Evolutionary conservation across 2,113 vertebrate genomes (phyloP), one percentile per base, ranked within the genome.

Genomic region (Hippopotamus amphibius): DNA sequence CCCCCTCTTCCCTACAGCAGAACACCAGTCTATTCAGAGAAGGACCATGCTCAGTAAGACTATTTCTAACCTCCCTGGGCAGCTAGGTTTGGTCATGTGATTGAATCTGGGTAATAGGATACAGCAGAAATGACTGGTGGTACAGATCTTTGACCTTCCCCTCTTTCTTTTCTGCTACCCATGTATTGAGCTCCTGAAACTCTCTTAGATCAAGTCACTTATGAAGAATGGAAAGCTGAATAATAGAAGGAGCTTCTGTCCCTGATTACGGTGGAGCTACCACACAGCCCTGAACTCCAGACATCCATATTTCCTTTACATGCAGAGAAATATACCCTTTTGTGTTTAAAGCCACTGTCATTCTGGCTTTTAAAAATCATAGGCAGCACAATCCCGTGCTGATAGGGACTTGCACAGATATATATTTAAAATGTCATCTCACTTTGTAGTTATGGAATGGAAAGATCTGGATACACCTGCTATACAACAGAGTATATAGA

Each of bases 281-380:
- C 33, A 63, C 5, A 76, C 1, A n/a, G 65, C 7, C n/a, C 50
- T 50, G 7, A 48, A 88, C 57, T 72, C 24, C 10, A 65, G 48
- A 57, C 3, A 53, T 21, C 30, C 43, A 59, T n/a, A 92, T 10
- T 69, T 53, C 13, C 57, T 79, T 43, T 28, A 79, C 19, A 21
- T 24, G 8, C 14, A 69, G 41, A 80, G 22, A 61, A 86, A 63
- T 28, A 17, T 0, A 59, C 13, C 19, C 55, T 61, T n/a, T 63
- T 82, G 50, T 77, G 43, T 55, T 71, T 91, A 93, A 93, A 95
- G 33, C 14, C 63, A 87, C 43, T 37, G n/a, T 57, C 74, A 68
- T 74, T 89, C 79, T 81, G 59, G n/a, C 22, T 77, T 87, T 90
- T 72, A 57, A 61, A 79, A 21, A 79, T 71, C 33, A 50, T 33